These are phyloP conservation scores for Furcula furcula DNA, from an alignment of 2,888 invertebrate genomes.

Conservation along the genomic window DNA sequence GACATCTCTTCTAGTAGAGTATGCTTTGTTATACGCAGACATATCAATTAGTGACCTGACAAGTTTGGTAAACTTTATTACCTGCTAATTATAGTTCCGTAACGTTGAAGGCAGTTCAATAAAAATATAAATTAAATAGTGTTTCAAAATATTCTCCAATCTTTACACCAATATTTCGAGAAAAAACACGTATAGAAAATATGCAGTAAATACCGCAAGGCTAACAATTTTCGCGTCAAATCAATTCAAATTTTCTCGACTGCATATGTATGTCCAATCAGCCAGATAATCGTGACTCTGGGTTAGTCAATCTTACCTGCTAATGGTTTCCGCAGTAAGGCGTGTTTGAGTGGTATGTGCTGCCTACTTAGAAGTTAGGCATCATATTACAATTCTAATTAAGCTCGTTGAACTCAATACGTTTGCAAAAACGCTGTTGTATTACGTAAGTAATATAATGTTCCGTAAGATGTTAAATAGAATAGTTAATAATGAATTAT, in stretches of 20 bases:
- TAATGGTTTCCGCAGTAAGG: slow-evolving; percentile 11
- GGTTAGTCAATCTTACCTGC: slow-evolving; percentile 22
- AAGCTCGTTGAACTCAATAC: slow-evolving; percentile 35
- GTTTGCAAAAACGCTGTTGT: slow-evolving; percentile 21
- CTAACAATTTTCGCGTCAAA: slow-evolving; percentile 13
- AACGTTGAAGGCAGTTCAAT: background rate
- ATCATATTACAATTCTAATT: slow-evolving; percentile 39
- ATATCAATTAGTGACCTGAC: slow-evolving; percentile 3
- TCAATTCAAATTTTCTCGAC: slow-evolving; percentile 17
- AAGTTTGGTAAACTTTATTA: slow-evolving; percentile 3
- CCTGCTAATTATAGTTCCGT: background rate
- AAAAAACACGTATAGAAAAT: slow-evolving; percentile 6
- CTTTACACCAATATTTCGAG: no score
- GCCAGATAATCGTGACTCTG: slow-evolving; percentile 10
- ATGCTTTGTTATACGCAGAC: slow-evolving; percentile 3
- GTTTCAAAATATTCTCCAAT: slow-evolving; percentile 12
- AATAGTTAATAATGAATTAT: slow-evolving; percentile 5
- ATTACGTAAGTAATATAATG: slow-evolving; percentile 18
- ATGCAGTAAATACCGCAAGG: slow-evolving; percentile 3
- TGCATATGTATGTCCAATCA: slow-evolving; percentile 8
- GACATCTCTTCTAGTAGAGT: slow-evolving; percentile 12
- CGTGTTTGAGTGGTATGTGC: slow-evolving; percentile 26
- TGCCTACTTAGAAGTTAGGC: slow-evolving; percentile 34
- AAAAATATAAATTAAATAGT: slow-evolving; percentile 7
- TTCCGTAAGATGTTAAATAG: slow-evolving; percentile 10